A percentile compares a stretch with the other conserved stretches of the same genome.
These are phyloP conservation scores for Falco naumanni DNA, from an alignment of 2,797 vertebrate species.

Conservation along the genomic window DNA sequence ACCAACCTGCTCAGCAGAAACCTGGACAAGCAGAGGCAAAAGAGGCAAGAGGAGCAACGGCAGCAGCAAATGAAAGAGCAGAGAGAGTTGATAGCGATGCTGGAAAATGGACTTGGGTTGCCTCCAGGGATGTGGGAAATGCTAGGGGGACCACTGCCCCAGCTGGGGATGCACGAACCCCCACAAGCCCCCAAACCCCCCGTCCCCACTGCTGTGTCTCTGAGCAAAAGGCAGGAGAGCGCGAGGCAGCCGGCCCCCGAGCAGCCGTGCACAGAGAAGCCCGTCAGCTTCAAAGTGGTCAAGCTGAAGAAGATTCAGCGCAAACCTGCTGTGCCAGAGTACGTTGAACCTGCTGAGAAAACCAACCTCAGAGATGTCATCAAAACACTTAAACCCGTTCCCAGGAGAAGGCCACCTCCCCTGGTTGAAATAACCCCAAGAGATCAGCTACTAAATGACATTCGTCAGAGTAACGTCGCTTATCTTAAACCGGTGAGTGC, in stretches of 20 bases:
- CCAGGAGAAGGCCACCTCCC: slow-evolving; percentile 87
- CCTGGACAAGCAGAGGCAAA: slow-evolving; percentile 91
- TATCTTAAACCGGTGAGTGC: slow-evolving; percentile 93
- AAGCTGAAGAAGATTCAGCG: slow-evolving; percentile 82
- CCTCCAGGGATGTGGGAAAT: slow-evolving; percentile 90
- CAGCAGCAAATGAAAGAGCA: slow-evolving; percentile 89
- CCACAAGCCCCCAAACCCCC: slow-evolving; percentile 66
- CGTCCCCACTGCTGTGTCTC: background rate
- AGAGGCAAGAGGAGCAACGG: slow-evolving; percentile 90
- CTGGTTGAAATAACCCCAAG: slow-evolving; percentile 89
- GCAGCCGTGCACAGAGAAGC: slow-evolving; percentile 51
- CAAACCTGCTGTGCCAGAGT: slow-evolving; percentile 67
- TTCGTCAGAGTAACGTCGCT: slow-evolving; percentile 93
- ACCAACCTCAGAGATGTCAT: slow-evolving; percentile 91
- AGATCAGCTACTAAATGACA: slow-evolving; percentile 90
- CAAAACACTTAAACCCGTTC: slow-evolving; percentile 92
- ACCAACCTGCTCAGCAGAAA: slow-evolving; percentile 95
- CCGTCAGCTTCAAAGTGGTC: slow-evolving; percentile 79
- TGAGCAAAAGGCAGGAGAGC: slow-evolving; percentile 57
- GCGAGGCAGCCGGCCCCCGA: background rate
- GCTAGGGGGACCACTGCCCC: slow-evolving; percentile 85
- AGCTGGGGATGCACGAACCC: slow-evolving; percentile 47
- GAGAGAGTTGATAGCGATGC: slow-evolving; percentile 85
- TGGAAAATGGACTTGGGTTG: slow-evolving; percentile 88
- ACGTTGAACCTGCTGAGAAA: slow-evolving; percentile 78